A percentile compares a stretch with the other conserved stretches of the same genome.
Conservation (phyloP, 1,140 invertebrate species). For the Pogonomyrmex barbatus region DNA sequence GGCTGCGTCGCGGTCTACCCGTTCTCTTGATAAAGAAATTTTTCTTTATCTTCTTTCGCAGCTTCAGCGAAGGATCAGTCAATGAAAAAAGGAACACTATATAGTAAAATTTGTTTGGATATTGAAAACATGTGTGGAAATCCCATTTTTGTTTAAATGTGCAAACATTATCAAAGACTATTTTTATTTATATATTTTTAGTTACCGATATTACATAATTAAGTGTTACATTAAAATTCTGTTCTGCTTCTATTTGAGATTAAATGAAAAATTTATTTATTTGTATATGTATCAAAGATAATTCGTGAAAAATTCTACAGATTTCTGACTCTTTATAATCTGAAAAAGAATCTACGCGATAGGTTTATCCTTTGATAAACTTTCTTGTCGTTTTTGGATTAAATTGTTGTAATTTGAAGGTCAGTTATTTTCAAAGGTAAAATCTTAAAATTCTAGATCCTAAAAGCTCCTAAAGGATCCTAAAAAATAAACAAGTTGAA, state of each 20-base stretch:
- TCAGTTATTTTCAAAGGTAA: not conserved
- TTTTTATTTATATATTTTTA: not conserved
- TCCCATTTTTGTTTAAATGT: not conserved
- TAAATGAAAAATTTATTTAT: not conserved
- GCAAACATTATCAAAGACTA: not conserved
- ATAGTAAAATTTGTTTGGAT: not conserved
- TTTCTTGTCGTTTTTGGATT: not conserved
- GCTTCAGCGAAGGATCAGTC: not conserved
- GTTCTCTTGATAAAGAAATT: not conserved
- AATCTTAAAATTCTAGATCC: not conserved
- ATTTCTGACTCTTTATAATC: not conserved
- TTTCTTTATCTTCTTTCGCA: not conserved
- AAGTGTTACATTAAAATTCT: not conserved
- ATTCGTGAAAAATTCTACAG: not conserved
- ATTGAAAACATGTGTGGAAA: not conserved
- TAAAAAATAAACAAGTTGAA: not conserved
- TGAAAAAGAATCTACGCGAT: not conserved
- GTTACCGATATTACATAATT: constrained; percentile 1
- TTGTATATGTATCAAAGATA: not conserved
- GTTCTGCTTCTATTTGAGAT: not conserved
- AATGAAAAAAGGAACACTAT: not conserved
- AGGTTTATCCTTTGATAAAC: not conserved
- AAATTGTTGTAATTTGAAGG: not conserved
- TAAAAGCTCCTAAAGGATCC: not conserved
- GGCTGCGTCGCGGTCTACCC: constrained; percentile 3